A percentile compares a stretch with the other conserved stretches of the same genome.
phyloP scores from a whole-genome alignment of 2,113 vertebrate species.

The Ammospiza nelsoni region DNA sequence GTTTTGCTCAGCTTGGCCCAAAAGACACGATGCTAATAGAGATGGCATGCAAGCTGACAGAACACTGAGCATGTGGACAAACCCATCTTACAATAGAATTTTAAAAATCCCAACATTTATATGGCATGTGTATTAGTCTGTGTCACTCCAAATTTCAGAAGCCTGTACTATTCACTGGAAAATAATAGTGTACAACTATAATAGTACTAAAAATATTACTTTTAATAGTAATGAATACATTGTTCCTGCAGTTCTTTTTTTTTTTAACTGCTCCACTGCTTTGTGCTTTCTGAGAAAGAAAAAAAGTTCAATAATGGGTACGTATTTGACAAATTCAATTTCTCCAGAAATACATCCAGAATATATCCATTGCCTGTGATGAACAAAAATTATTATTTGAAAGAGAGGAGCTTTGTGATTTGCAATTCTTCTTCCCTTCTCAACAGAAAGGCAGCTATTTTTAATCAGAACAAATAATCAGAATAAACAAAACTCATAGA shows the following conservation, averaged over 20 bases:
- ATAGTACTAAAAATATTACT: not conserved
- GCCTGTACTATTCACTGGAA: not conserved
- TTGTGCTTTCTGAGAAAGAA: not conserved
- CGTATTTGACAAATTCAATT: not conserved
- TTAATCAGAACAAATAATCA: not conserved
- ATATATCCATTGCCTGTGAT: not conserved
- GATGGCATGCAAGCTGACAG: not conserved
- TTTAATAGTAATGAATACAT: not conserved
- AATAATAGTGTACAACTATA: not conserved
- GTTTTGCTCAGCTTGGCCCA: not conserved
- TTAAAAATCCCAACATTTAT: not conserved
- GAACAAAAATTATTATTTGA: not conserved
- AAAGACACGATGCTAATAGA: not conserved
- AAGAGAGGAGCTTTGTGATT: not conserved
- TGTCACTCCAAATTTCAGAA: not conserved
- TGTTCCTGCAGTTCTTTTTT: not conserved
- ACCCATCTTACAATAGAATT: not conserved
- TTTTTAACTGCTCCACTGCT: not conserved
- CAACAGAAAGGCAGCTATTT: not conserved
- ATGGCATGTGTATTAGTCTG: not conserved
- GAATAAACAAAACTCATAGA: not conserved
- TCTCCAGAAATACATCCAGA: not conserved
- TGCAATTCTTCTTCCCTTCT: not conserved
- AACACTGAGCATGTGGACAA: not conserved
- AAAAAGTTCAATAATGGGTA: not conserved